These are phyloP conservation scores for Anadara kagoshimensis DNA, from an alignment of 1,140 invertebrate genomes.

Conservation along the genomic window DNA sequence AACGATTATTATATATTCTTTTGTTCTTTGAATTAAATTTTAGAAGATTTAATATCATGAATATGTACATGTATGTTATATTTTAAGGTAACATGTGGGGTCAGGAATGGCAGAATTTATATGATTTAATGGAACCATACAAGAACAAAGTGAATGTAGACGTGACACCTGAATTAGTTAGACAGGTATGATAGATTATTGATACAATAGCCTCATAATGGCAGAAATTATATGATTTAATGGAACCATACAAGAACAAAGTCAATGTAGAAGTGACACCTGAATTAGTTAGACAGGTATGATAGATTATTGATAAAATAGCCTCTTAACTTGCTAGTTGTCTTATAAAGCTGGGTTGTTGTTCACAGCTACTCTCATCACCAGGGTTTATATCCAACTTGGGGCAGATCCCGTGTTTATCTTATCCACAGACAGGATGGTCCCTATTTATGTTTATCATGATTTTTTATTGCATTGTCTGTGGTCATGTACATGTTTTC, in stretches of 20 bases:
- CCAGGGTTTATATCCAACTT: not conserved
- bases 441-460: not conserved
- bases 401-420: too few species aligned
- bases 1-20: too few species aligned
- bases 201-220: conserved; percentile 80
- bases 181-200: conserved; percentile 82
- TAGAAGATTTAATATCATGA: too few species aligned
- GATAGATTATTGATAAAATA: conserved; percentile 58
- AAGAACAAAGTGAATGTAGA: conserved; percentile 52
- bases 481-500: too few species aligned
- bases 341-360: not conserved
- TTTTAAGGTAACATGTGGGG: conserved; percentile 89
- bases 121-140: conserved; percentile 76
- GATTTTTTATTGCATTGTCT: too few species aligned
- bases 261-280: conserved; percentile 72
- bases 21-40: too few species aligned
- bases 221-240: conserved; percentile 84
- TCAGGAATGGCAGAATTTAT: conserved; percentile 87
- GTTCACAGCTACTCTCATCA: not conserved
- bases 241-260: conserved; percentile 51
- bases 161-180: conserved; percentile 79
- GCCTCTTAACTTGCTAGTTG: not conserved
- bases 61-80: not conserved
- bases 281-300: conserved; percentile 82
- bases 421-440: not conserved